Percentiles rank a stretch among this genome's conserved stretches.
These are phyloP conservation scores for Haliaeetus leucogaster DNA, from an alignment of 2,113 vertebrate species.

Conservation along the genomic window DNA sequence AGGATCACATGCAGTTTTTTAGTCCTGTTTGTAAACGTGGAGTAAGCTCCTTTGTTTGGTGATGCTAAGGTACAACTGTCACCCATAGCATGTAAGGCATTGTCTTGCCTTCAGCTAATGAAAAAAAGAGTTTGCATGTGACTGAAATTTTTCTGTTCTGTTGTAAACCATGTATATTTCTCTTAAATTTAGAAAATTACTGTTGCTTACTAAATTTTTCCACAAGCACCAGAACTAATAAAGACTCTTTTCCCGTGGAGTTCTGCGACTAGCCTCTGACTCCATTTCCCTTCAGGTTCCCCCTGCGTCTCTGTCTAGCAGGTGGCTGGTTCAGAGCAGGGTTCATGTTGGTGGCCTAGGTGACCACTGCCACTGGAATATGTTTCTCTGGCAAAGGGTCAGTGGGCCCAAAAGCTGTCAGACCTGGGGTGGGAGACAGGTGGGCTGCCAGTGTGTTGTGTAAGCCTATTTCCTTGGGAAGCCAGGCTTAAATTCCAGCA, in stretches of 20 bases:
- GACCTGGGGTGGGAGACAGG: neutral
- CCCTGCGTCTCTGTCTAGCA: neutral
- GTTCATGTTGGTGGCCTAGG: neutral
- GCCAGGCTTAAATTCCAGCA: neutral
- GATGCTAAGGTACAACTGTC: neutral
- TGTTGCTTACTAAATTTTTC: neutral
- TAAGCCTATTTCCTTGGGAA: neutral
- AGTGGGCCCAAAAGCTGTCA: accelerated
- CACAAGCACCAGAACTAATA: neutral
- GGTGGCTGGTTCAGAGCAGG: neutral
- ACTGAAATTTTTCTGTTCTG: constrained; percentile 3
- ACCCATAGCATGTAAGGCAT: neutral
- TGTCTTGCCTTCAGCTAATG: neutral
- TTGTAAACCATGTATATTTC: neutral
- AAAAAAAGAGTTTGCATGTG: neutral
- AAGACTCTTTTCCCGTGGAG: neutral
- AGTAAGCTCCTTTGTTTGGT: constrained; percentile 11
- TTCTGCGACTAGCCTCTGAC: neutral
- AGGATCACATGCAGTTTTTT: neutral
- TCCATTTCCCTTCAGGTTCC: neutral
- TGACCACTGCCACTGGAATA: accelerated
- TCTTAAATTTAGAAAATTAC: neutral
- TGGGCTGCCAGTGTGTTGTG: accelerated
- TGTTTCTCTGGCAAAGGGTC: neutral
- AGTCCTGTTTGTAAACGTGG: neutral